Conservation (phyloP, 2,797 vertebrate species). For the Pampus argenteus region DNA sequence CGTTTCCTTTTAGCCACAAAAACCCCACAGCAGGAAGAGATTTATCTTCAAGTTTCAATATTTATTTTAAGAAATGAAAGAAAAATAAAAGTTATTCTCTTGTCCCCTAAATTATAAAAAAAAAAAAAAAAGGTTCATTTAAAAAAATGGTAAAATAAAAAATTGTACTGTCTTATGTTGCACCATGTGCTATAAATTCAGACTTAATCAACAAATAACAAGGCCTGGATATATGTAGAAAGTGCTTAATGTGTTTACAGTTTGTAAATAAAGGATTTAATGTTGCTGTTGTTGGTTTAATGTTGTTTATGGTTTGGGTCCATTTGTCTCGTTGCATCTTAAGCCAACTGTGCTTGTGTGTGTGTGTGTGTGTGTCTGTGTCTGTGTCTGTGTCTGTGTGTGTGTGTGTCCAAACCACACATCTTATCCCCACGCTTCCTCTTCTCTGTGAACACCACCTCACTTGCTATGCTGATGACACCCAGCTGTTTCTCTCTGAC, state of each 20-base stretch:
- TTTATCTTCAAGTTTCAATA: background rate
- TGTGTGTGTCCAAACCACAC: too few relatives aligned
- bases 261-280: conserved; percentile 52
- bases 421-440: too few relatives aligned
- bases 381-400: background rate
- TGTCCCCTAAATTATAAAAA: too few relatives aligned
- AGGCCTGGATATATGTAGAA: conserved; percentile 22
- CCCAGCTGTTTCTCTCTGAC: too few relatives aligned
- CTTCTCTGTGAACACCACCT: too few relatives aligned
- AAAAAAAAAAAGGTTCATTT: too few relatives aligned
- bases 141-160: too few relatives aligned
- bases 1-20: background rate
- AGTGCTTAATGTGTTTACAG: conserved; percentile 6
- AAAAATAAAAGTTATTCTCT: too few relatives aligned
- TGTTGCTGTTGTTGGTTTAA: conserved; percentile 6
- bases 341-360: background rate
- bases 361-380: background rate
- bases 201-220: background rate
- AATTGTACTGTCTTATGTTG: background rate
- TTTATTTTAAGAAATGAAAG: background rate
- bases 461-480: too few relatives aligned
- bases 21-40: background rate
- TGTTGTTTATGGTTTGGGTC: too few relatives aligned
- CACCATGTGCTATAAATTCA: background rate
- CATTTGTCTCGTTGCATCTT: too few relatives aligned